phyloP scores from a whole-genome alignment of 2,113 vertebrate species.

The Centrocercus urophasianus region DNA sequence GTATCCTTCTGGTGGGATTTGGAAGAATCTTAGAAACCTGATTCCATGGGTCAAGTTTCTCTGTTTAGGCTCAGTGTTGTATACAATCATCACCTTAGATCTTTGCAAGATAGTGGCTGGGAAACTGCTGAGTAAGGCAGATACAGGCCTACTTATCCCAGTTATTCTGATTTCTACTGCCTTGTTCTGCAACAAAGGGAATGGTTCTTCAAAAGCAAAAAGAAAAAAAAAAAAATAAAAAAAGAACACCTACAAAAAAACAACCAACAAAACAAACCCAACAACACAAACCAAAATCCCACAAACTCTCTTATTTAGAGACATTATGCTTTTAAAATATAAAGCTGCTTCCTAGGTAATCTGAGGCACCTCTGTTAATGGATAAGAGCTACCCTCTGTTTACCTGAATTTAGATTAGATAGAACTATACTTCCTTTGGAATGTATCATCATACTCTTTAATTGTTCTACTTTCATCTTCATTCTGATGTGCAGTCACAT shows the following conservation, averaged over 20 bases:
- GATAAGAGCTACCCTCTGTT: not conserved
- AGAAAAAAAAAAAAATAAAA: rapidly evolving
- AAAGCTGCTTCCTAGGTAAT: not conserved
- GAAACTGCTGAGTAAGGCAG: not conserved
- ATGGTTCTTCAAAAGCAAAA: not conserved
- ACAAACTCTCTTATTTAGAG: not conserved
- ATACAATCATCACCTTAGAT: not conserved
- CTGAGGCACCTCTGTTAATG: not conserved
- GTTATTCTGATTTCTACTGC: not conserved
- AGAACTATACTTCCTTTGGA: not conserved
- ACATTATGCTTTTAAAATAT: not conserved
- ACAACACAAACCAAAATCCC: rapidly evolving
- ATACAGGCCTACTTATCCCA: not conserved
- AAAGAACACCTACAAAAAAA: not conserved
- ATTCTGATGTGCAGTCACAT: not conserved
- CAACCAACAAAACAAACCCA: not conserved
- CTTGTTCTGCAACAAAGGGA: not conserved
- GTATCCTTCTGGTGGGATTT: not conserved
- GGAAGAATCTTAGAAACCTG: not conserved
- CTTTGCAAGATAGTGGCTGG: not conserved
- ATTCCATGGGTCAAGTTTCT: not conserved
- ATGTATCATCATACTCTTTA: not conserved
- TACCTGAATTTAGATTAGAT: not conserved
- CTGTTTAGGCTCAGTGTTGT: not conserved
- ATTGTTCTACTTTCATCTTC: not conserved